These are phyloP conservation scores for Napeogenes sylphis DNA, from an alignment of 2,888 invertebrate genomes.

Conservation along the genomic window DNA sequence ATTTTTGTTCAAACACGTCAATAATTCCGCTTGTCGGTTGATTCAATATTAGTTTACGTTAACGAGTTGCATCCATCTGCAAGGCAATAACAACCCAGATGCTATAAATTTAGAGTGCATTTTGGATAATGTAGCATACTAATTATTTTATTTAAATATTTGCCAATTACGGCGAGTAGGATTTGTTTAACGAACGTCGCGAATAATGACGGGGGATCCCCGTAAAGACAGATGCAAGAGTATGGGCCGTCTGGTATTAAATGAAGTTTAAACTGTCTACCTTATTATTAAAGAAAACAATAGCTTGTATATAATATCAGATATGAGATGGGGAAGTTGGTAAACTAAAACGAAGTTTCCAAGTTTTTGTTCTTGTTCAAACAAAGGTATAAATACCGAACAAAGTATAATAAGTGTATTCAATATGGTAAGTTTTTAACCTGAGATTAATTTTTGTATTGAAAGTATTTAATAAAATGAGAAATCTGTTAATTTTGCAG, in stretches of 20 bases:
- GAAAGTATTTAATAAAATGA: too few species aligned
- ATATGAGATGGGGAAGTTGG: not conserved
- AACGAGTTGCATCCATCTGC: constrained; percentile 51
- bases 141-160: constrained; percentile 63
- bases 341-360: too few species aligned
- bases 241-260: not conserved
- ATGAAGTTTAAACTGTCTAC: not conserved
- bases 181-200: constrained; percentile 42
- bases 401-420: too few species aligned
- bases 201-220: constrained; percentile 30
- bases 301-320: not conserved
- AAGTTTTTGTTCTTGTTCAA: too few species aligned
- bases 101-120: constrained; percentile 25
- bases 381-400: too few species aligned
- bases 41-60: constrained; percentile 61
- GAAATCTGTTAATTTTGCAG: too few species aligned
- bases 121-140: constrained; percentile 33
- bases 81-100: constrained; percentile 30
- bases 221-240: constrained; percentile 5
- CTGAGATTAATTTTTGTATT: too few species aligned
- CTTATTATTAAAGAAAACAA: not conserved
- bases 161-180: constrained; percentile 53
- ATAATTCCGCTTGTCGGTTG: constrained; percentile 54
- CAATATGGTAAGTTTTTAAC: too few species aligned
- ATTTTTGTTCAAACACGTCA: constrained; percentile 62